Evolutionary conservation across 2,888 invertebrate genomes (phyloP).

Genomic region (Erebia aethiops): DNA sequence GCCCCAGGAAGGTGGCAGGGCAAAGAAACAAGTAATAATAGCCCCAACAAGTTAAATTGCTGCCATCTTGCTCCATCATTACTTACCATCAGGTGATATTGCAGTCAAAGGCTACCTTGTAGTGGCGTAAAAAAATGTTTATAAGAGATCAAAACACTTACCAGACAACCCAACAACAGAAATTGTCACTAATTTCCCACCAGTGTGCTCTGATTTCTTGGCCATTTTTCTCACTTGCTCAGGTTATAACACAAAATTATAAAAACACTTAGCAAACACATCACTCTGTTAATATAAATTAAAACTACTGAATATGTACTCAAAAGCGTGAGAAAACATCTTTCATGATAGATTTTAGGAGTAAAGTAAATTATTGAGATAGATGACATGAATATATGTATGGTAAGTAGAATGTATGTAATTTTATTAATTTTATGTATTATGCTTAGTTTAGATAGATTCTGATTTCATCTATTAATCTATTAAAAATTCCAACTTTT

Average conservation of each 20-base stretch:
- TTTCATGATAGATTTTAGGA: neutral
- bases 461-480: too few relatives aligned
- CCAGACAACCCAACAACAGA: constrained; percentile 95
- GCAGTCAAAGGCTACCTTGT: too few relatives aligned
- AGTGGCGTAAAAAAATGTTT: too few relatives aligned
- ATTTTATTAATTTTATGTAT: too few relatives aligned
- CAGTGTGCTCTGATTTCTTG: constrained; percentile 86
- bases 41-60: too few relatives aligned
- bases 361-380: neutral
- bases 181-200: constrained; percentile 89
- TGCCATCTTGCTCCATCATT: too few relatives aligned
- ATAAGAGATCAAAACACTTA: constrained; percentile 50
- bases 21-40: too few relatives aligned
- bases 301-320: constrained; percentile 46
- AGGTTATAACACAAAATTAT: constrained; percentile 52
- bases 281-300: constrained; percentile 45
- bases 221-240: constrained; percentile 84
- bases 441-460: too few relatives aligned
- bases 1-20: too few relatives aligned
- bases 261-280: constrained; percentile 64
- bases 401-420: too few relatives aligned
- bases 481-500: neutral
- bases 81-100: too few relatives aligned
- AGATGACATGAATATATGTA: neutral
- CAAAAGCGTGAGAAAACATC: constrained; percentile 40